phyloP scores from a whole-genome alignment of 2,888 invertebrate species.

The Chrysodeixis includens region DNA sequence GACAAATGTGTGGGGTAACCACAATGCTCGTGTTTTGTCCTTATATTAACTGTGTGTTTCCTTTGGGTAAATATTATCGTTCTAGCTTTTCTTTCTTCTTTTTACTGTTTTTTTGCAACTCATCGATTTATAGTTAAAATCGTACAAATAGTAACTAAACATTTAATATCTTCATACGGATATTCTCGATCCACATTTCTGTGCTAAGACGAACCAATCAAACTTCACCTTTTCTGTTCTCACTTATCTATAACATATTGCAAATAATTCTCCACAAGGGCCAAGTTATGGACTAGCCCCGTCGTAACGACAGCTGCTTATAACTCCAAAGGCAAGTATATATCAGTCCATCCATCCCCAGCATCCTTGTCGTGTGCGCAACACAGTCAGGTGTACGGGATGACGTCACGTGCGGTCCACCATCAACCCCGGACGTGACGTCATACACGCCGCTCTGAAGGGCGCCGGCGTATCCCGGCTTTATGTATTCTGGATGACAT shows the following conservation, averaged over 20 bases:
- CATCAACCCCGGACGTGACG: slow-evolving; percentile 59
- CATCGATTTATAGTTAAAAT: not conserved
- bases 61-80: not conserved
- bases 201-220: too few relatives aligned
- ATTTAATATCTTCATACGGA: not conserved
- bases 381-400: slow-evolving; percentile 50
- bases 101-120: not conserved
- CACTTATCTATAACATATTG: too few relatives aligned
- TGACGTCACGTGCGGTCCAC: slow-evolving; percentile 59
- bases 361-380: slow-evolving; percentile 19
- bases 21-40: not conserved
- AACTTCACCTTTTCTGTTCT: too few relatives aligned
- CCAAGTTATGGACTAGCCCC: not conserved
- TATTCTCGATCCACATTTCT: too few relatives aligned
- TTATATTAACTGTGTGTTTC: not conserved
- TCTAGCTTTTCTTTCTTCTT: not conserved
- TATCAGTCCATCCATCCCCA: slow-evolving; percentile 1
- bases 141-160: not conserved
- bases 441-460: slow-evolving; percentile 50
- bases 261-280: too few relatives aligned
- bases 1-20: slow-evolving; percentile 48
- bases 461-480: slow-evolving; percentile 32
- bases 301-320: not conserved
- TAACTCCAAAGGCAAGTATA: not conserved
- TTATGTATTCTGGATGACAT: slow-evolving; percentile 37